Base-by-base conservation (phyloP, 2,888 invertebrate species). In the Cabera pusaria region DNA sequence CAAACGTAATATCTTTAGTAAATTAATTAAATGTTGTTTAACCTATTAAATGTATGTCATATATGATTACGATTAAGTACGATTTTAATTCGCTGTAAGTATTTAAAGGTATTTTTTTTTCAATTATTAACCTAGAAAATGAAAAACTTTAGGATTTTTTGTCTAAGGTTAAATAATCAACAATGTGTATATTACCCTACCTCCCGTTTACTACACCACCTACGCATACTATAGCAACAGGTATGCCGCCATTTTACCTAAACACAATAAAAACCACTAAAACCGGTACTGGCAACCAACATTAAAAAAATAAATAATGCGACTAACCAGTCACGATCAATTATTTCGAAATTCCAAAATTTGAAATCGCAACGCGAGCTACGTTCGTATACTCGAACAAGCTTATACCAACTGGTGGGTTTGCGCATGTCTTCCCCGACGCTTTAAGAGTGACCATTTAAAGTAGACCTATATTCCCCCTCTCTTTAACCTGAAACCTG, bases 401-500 rank as follows among this genome's bases (percentile, higher is more conserved):
- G 73, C 52, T 50, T 56, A 48, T 52, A 58, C 47, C 52, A 54
- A 84, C 43, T 21, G 17, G 42, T 35, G 44, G 21, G 34, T 38
- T 42, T 60, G 83, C 85, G 85, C 85, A 86, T 80, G 86, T 72
- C 61, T 69, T 38, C 28, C 51, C n/a, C 21, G 26, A 52, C 55
- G 69, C n/a, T 74, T 58, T 49, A 44, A 43, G 51, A 43, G 21
- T 26, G 48, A 41, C 83, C 70, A 73, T 27, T 45, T 42, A 49
- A 28, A 6, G 0, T 8, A 47, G 70, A 67, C 32, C 77, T 57
- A 47, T 64, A 52, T 28, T 55, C 16, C 35, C 17, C 24, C 29
- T 34, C 19, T 34, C 4, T 3, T 4, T 9, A 2, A 24, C 9
- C 6, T 6, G 6, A 16, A 31, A 31, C 2, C n/a, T 2, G 2